Conservation (phyloP, 2,888 invertebrate genomes). For the Drosophila planitibia region DNA sequence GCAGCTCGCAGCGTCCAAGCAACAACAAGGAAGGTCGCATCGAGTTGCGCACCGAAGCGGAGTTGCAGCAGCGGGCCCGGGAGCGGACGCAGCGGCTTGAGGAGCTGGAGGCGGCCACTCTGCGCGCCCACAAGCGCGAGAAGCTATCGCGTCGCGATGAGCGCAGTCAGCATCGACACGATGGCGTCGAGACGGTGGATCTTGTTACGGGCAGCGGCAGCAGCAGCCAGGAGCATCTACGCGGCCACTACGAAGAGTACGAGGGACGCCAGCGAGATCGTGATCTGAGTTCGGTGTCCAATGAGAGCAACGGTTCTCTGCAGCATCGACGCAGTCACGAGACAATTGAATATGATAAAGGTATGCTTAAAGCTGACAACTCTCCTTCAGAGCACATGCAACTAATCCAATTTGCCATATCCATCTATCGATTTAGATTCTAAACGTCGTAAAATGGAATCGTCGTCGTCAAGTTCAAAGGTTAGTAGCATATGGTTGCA, state of each 20-base stretch:
- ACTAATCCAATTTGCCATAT: neutral
- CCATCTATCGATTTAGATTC: slow-evolving; percentile 86
- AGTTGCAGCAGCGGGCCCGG: slow-evolving; percentile 74
- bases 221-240: slow-evolving; percentile 49
- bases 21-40: slow-evolving; percentile 75
- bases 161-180: slow-evolving; percentile 72
- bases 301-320: slow-evolving; percentile 86
- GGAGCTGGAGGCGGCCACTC: slow-evolving; percentile 53
- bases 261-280: slow-evolving; percentile 87
- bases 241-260: slow-evolving; percentile 74
- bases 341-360: slow-evolving; percentile 88
- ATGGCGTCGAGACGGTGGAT: slow-evolving; percentile 66
- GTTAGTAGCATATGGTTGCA: slow-evolving; percentile 90
- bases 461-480: slow-evolving; percentile 90
- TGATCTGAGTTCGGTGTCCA: slow-evolving; percentile 87
- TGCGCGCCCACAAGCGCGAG: slow-evolving; percentile 77
- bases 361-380: slow-evolving; percentile 63
- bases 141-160: slow-evolving; percentile 79
- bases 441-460: slow-evolving; percentile 94
- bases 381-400: neutral
- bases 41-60: slow-evolving; percentile 54
- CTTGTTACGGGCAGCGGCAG: slow-evolving; percentile 46
- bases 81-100: slow-evolving; percentile 71
- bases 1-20: slow-evolving; percentile 76
- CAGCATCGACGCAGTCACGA: slow-evolving; percentile 87